Conservation (phyloP, 2,797 vertebrate genomes). For the Sternotherus odoratus region DNA sequence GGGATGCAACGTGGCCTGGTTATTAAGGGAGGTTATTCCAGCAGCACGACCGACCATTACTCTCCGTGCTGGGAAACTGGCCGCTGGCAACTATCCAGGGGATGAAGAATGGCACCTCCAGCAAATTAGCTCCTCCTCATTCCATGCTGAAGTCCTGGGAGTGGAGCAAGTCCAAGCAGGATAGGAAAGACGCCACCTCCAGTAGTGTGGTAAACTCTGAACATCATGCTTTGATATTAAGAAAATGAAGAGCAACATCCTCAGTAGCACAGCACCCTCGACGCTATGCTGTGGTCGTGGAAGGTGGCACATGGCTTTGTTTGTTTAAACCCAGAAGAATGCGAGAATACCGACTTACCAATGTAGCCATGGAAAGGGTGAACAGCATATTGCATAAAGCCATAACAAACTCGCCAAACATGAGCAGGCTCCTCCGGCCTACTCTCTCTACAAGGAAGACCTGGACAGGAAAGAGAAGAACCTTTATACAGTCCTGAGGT, state of each 20-base stretch:
- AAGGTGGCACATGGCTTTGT: background rate
- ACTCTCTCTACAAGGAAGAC: constrained; percentile 81
- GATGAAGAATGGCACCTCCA: background rate
- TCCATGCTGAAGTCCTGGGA: background rate
- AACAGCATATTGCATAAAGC: constrained; percentile 80
- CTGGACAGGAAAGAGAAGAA: constrained; percentile 47
- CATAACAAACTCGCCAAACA: constrained; percentile 78
- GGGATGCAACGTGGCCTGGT: background rate
- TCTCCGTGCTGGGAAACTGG: background rate
- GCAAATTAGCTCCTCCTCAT: background rate
- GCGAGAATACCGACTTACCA: constrained; percentile 72
- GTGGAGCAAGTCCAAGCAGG: background rate
- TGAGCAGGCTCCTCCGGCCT: constrained; percentile 73
- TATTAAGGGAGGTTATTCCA: too few species aligned
- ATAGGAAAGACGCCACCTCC: background rate
- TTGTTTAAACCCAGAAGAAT: background rate
- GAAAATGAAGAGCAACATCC: background rate
- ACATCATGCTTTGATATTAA: background rate
- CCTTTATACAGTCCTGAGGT: background rate
- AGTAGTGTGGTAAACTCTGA: background rate
- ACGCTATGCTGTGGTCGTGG: background rate
- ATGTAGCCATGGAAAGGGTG: constrained; percentile 80
- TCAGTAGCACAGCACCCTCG: too few species aligned
- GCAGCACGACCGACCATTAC: background rate
- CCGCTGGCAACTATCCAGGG: background rate